Evolutionary conservation across 2,888 invertebrate genomes (phyloP).

Genomic region (Caenorhabditis sp.): DNA sequence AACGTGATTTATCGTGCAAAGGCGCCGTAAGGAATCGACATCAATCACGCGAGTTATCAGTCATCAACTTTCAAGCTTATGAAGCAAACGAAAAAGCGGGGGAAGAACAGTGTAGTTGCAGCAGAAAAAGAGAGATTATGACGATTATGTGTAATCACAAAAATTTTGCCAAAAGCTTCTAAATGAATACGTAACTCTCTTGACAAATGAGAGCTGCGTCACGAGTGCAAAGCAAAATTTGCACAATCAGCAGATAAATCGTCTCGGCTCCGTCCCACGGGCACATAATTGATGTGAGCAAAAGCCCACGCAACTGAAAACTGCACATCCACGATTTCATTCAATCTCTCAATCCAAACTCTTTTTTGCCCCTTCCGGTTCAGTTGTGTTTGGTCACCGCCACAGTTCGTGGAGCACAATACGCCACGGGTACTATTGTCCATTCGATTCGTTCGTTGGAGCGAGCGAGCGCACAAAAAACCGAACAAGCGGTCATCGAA

Average conservation of each 20-base stretch:
- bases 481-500: not conserved
- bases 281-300: too few relatives aligned
- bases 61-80: not conserved
- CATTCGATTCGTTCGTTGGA: not conserved
- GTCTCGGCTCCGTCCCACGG: too few relatives aligned
- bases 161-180: too few relatives aligned
- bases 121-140: not conserved
- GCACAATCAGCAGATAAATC: not conserved
- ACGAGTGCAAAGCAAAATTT: not conserved
- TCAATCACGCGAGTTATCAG: constrained; percentile 25
- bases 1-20: constrained; percentile 44
- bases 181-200: constrained; percentile 9
- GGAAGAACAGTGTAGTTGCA: constrained; percentile 18
- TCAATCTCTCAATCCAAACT: not conserved
- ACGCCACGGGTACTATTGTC: not conserved
- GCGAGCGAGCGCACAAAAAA: not conserved
- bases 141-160: not conserved
- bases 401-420: constrained; percentile 3
- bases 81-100: not conserved
- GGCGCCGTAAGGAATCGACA: not conserved
- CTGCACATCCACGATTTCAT: too few relatives aligned
- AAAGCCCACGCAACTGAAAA: too few relatives aligned
- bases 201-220: too few relatives aligned
- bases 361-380: not conserved
- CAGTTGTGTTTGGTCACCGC: not conserved